phyloP scores from a whole-genome alignment of 2,888 invertebrate species.

The Lypha dubia region DNA sequence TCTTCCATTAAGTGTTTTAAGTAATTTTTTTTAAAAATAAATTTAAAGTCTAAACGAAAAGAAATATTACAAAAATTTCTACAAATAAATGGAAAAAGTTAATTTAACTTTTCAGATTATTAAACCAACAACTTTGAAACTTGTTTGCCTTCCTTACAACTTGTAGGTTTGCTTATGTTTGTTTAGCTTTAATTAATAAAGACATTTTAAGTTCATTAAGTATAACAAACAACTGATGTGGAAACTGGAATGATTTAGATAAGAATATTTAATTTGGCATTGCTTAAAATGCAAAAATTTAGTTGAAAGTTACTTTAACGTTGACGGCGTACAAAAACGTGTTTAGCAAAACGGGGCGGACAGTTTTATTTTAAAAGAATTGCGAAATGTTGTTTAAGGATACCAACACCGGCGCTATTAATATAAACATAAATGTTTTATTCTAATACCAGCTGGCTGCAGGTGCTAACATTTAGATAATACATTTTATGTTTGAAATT shows the following conservation, averaged over 20 bases:
- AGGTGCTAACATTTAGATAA: background rate
- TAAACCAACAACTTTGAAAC: conserved; percentile 1
- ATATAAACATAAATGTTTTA: conserved; percentile 27
- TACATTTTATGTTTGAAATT: background rate
- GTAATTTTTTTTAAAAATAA: too few species aligned
- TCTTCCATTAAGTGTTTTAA: conserved; percentile 67
- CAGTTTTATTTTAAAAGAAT: conserved; percentile 23
- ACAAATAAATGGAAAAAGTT: background rate
- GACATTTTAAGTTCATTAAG: conserved; percentile 72
- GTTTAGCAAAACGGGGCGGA: conserved; percentile 50
- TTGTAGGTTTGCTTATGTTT: conserved; percentile 62
- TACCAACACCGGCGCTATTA: background rate
- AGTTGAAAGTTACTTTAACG: conserved; percentile 49
- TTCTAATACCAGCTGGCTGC: conserved; percentile 10
- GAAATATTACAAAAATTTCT: background rate
- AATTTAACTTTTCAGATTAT: background rate
- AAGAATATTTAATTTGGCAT: conserved; percentile 69
- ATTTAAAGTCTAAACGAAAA: too few species aligned
- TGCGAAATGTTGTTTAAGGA: conserved; percentile 39
- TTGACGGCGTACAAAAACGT: conserved; percentile 27
- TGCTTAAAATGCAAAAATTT: conserved; percentile 55
- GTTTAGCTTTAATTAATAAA: conserved; percentile 70
- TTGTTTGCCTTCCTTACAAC: conserved; percentile 56
- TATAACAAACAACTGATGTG: conserved; percentile 70
- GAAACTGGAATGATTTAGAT: conserved; percentile 69